phyloP scores from a whole-genome alignment of 2,113 vertebrate species.

The Nycticryphes semicollaris region DNA sequence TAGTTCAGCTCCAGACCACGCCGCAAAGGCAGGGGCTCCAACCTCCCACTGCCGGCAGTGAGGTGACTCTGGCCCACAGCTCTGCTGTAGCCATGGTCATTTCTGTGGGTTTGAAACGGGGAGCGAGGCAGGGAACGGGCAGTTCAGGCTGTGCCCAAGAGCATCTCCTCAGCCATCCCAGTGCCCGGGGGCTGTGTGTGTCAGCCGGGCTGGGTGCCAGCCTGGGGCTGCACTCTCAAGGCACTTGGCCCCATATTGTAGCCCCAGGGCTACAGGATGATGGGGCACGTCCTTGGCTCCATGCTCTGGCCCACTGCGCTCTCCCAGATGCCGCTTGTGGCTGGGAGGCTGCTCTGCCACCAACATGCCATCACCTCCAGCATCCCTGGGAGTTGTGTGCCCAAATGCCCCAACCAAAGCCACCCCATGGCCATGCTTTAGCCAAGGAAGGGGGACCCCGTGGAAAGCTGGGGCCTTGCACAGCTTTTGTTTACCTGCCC shows the following conservation, averaged over 20 bases:
- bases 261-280: background rate
- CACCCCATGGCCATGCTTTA: fast-evolving
- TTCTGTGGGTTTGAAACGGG: background rate
- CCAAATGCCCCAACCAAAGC: background rate
- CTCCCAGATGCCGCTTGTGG: background rate
- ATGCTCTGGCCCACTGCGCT: fast-evolving
- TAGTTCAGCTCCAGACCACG: background rate
- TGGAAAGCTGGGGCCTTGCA: background rate
- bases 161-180: background rate
- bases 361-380: fast-evolving
- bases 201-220: background rate
- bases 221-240: background rate
- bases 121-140: too few relatives aligned
- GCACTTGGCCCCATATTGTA: fast-evolving
- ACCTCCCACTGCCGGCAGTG: background rate
- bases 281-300: fast-evolving
- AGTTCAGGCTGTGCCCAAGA: background rate
- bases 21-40: background rate
- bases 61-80: background rate
- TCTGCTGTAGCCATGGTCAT: background rate
- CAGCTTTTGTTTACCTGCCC: background rate
- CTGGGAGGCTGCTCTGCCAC: background rate
- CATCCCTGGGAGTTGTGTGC: background rate
- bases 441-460: background rate
- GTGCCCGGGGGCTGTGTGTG: background rate